Base-by-base conservation (phyloP, 2,113 vertebrate genomes). In the Edolisoma coerulescens region DNA sequence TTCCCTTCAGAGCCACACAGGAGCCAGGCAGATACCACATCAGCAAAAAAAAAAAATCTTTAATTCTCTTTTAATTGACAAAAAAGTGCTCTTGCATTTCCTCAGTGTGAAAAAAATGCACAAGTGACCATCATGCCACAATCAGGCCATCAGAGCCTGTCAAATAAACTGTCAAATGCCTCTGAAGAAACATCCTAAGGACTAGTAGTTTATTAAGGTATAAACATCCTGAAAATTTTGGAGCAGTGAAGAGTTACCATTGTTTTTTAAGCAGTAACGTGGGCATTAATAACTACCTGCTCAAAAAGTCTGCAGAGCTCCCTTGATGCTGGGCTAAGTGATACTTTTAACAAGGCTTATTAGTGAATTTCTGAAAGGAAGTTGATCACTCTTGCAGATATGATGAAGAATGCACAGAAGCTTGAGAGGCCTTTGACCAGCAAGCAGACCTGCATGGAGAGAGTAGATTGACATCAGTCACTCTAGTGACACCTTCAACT, bases 251-350 rank as follows among this genome's bases (percentile, higher is more conserved):
- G 12, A 89, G 7, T 1, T 41, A 20, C 4, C 23, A 21, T 16
- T 35, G 16, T 3, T 45, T 49, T 68, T 71, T 20, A 75, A 84
- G 41, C 7, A 35, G 17, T 16, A 35, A 57, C 11, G 3, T 2
- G 3, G 7, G 5, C 9, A 45, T 33, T 49, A n/a, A 39, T 7
- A 47, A 24, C 13, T 30, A 33, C 0, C 0, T 45, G 42, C 5
- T 47, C 28, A 64, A 39, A 59, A 63, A 26, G 18, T 27, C 13
- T 13, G 13, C 13, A 27, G 7, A 23, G 9, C 3, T 8, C 0
- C 6, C 11, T 9, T 11, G 3, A 6, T 49, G 24, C 22, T 30
- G n/a, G 12, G 7, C 3, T 56, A 54, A 41, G 12, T 1, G 2
- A 0, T 33, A 14, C 7, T 35, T 60, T 24, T 22, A 3, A 30